These are phyloP conservation scores for Eutolmus rufibarbis DNA, from an alignment of 2,888 invertebrate species.

Conservation along the genomic window DNA sequence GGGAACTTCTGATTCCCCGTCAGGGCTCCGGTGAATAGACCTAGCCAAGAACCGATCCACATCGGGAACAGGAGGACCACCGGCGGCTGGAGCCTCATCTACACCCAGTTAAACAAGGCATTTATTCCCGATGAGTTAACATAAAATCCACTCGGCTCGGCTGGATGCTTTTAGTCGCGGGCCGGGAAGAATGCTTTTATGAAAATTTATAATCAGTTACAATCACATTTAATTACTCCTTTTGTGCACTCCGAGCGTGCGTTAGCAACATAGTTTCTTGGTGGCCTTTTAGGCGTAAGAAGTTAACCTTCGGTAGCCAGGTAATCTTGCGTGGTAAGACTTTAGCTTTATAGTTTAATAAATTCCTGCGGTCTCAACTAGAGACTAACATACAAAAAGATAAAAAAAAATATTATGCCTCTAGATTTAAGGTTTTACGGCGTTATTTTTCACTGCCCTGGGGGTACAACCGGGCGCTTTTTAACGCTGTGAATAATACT, in stretches of 20 bases:
- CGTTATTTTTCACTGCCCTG: background rate
- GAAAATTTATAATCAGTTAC: background rate
- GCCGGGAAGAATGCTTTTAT: background rate
- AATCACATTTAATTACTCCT: slow-evolving; percentile 18
- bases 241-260: background rate
- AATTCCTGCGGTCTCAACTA: background rate
- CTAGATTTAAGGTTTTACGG: background rate
- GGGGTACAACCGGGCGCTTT: background rate
- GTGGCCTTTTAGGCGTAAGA: slow-evolving; percentile 4
- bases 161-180: background rate
- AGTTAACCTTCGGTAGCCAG: slow-evolving; percentile 16
- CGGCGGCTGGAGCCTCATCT: background rate
- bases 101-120: background rate
- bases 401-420: background rate
- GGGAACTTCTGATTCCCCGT: background rate
- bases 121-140: slow-evolving; percentile 15
- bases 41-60: background rate
- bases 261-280: background rate
- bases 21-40: background rate
- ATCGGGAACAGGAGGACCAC: background rate
- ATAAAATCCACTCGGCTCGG: background rate
- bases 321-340: slow-evolving; percentile 12
- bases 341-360: slow-evolving; percentile 9
- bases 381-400: background rate
- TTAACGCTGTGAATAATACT: background rate